phyloP scores from a whole-genome alignment of 2,113 vertebrate species.

The Zosterops hypoxanthus region DNA sequence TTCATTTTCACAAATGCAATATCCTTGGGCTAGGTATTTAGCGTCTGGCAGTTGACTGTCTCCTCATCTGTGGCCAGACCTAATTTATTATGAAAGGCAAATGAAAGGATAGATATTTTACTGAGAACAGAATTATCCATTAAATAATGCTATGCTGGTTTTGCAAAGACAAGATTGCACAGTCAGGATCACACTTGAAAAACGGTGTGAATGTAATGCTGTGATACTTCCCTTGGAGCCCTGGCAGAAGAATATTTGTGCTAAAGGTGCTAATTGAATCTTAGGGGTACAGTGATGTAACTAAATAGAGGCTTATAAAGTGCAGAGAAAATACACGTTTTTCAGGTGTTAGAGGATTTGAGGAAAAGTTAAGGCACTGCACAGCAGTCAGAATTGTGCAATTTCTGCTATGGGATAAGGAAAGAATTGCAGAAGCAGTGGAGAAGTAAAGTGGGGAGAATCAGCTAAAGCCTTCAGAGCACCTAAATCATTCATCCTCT shows the following conservation, averaged over 20 bases:
- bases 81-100: background rate
- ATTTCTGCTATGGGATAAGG: background rate
- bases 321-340: background rate
- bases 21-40: conserved; percentile 4
- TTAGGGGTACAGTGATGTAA: background rate
- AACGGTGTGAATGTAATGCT: background rate
- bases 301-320: background rate
- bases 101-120: background rate
- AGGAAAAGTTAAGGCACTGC: background rate
- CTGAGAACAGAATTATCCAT: background rate
- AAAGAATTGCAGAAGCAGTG: background rate
- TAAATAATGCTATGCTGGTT: background rate
- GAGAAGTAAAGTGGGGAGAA: background rate
- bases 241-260: background rate
- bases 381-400: background rate
- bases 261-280: background rate
- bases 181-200: background rate
- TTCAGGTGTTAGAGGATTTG: background rate
- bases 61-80: background rate
- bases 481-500: background rate
- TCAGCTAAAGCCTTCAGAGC: background rate
- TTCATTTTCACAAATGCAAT: background rate
- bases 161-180: background rate
- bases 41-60: background rate
- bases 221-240: background rate